Evolutionary conservation across 1,140 invertebrate species (phyloP), one percentile per base, ranked within the genome.

Genomic region (Calephelis nemesis): DNA sequence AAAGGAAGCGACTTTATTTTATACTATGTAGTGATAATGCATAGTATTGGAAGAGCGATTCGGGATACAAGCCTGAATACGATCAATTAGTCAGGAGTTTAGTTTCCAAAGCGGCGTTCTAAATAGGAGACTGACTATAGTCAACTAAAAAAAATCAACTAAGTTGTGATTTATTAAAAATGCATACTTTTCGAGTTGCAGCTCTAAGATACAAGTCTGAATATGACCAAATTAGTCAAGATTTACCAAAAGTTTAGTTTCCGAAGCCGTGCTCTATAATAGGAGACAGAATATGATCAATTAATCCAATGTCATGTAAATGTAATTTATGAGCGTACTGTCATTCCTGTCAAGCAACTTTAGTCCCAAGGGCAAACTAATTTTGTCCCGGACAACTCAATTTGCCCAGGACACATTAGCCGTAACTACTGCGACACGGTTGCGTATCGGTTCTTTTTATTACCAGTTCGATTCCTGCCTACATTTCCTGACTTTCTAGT

Each of bases 331-430:
- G 74, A 70, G 54, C 54, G 60, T 63, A 50, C 68, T 73, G 76
- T 75, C 71, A 72, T 69, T 63, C 69, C 74, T 69, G 68, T 77
- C 75, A 69, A 70, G 69, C 63, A 50, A 60, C 19, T 39, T 12
- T 7, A 6, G 54, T 84, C 87, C 83, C 86, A 8, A 11, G 87
- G 86, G 87, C 68, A 15, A 75, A 78, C 86, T 90, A 91, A 91
- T 91, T 90, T 76, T 74, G 78, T 69, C 73, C 77, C 76, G 75
- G 78, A 81, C 71, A 90, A 90, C 87, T 88, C 88, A 88, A 91
- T 91, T 89, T 89, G 85, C 79, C 83, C 83, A 69, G 82, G 77
- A 79, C 84, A 82, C 87, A 90, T 91, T 90, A 91, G 83, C 77
- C 78, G 79, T 83, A 84, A 82, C 84, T 85, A 84, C 82, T 77